Evolutionary conservation across 2,113 vertebrate species (phyloP).

Genomic region (Leiothrix lutea): DNA sequence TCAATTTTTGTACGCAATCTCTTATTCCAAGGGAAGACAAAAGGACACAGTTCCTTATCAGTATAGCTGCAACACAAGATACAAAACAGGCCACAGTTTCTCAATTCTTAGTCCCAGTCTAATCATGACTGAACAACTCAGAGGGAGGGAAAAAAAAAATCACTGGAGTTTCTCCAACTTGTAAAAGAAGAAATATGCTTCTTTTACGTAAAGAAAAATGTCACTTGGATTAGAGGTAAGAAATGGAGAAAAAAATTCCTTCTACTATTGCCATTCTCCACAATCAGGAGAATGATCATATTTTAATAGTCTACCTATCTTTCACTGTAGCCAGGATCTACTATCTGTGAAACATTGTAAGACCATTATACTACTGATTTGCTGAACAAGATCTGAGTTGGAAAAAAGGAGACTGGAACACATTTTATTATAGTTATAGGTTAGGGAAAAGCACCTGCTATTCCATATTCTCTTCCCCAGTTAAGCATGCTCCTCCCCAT

Average conservation of each 20-base stretch:
- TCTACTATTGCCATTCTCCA: neutral
- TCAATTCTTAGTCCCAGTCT: neutral
- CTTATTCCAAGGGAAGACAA: neutral
- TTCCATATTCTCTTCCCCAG: neutral
- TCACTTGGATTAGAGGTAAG: neutral
- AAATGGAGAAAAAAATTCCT: neutral
- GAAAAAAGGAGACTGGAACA: neutral
- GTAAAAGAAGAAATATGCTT: neutral
- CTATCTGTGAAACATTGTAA: neutral
- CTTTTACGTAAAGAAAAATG: neutral
- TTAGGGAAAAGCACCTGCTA: neutral
- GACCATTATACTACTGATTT: neutral
- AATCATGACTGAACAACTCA: neutral
- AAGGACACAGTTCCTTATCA: neutral
- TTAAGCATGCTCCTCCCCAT: neutral
- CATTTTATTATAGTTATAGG: neutral
- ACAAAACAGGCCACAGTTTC: neutral
- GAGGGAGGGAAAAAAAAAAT: neutral
- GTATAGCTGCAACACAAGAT: neutral
- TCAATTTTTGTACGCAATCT: neutral
- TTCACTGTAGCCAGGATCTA: neutral
- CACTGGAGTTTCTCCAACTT: neutral
- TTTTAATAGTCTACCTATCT: neutral
- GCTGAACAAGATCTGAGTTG: neutral
- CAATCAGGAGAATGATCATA: neutral